Evolutionary conservation across 2,888 invertebrate species (phyloP).

Genomic region (Polia nebulosa): DNA sequence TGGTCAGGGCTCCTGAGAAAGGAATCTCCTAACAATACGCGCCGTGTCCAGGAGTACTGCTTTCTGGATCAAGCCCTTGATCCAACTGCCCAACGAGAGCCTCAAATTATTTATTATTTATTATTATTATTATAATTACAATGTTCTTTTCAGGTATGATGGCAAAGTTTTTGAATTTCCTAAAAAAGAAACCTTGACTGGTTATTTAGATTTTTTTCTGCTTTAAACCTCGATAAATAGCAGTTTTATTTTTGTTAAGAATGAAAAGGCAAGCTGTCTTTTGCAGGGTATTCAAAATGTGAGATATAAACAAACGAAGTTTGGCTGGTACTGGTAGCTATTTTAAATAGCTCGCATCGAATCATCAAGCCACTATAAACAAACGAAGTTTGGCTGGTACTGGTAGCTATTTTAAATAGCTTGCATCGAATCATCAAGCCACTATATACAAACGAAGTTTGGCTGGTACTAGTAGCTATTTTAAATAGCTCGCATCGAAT

Average conservation of each 20-base stretch:
- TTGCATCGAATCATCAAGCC: slow-evolving; percentile 8
- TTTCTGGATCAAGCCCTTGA: no score
- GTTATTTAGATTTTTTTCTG: slow-evolving; percentile 33
- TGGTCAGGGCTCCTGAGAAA: no score
- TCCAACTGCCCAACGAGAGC: no score
- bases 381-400: background rate
- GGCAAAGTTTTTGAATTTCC: slow-evolving; percentile 22
- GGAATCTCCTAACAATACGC: no score
- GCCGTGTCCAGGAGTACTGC: no score
- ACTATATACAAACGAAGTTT: slow-evolving; percentile 1
- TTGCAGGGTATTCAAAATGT: slow-evolving; percentile 48
- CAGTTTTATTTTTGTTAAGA: background rate
- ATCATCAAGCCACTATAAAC: background rate
- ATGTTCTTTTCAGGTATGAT: slow-evolving; percentile 55
- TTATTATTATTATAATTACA: slow-evolving; percentile 7
- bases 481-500: slow-evolving; percentile 7
- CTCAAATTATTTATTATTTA: no score
- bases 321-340: background rate
- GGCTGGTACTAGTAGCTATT: background rate
- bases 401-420: slow-evolving; percentile 6
- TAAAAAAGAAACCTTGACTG: slow-evolving; percentile 43
- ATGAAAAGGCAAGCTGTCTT: slow-evolving; percentile 33
- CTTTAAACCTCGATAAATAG: background rate
- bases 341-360: slow-evolving; percentile 7
- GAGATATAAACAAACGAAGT: background rate